A percentile compares a stretch with the other conserved stretches of the same genome.
Evolutionary conservation across 2,113 vertebrate species (phyloP).

Genomic region (Anolis carolinensis): DNA sequence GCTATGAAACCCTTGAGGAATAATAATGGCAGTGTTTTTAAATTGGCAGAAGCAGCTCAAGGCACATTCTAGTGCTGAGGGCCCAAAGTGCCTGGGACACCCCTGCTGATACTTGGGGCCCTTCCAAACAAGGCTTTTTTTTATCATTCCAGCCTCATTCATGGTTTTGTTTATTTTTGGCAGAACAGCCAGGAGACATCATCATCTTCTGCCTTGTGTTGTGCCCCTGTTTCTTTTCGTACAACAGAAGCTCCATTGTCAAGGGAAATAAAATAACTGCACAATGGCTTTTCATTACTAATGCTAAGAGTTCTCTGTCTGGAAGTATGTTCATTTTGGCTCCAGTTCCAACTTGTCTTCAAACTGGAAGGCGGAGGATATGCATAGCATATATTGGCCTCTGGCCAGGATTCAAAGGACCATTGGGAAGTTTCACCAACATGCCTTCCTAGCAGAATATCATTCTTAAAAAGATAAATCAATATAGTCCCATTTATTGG

Average conservation of each 20-base stretch:
- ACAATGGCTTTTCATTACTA: neutral
- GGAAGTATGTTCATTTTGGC: neutral
- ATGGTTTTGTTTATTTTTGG: neutral
- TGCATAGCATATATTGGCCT: neutral
- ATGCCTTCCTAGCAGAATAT: no score
- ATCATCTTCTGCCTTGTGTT: neutral
- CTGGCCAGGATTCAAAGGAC: neutral
- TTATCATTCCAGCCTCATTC: neutral
- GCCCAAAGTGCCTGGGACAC: neutral
- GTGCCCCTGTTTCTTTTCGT: neutral
- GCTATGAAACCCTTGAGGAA: neutral
- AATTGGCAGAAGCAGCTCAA: neutral
- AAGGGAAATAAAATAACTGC: neutral
- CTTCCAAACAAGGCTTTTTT: neutral
- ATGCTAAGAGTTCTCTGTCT: neutral
- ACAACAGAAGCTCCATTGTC: neutral
- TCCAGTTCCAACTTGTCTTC: neutral
- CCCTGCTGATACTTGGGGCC: neutral
- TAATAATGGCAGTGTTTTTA: neutral
- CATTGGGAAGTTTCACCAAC: no score
- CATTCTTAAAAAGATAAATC: no score
- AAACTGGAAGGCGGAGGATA: neutral
- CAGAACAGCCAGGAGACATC: neutral
- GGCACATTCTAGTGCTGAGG: neutral
- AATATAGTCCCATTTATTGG: no score